Evolutionary conservation across 2,797 vertebrate species (phyloP).

Genomic region (Tokudaia tokunoshimensis): DNA sequence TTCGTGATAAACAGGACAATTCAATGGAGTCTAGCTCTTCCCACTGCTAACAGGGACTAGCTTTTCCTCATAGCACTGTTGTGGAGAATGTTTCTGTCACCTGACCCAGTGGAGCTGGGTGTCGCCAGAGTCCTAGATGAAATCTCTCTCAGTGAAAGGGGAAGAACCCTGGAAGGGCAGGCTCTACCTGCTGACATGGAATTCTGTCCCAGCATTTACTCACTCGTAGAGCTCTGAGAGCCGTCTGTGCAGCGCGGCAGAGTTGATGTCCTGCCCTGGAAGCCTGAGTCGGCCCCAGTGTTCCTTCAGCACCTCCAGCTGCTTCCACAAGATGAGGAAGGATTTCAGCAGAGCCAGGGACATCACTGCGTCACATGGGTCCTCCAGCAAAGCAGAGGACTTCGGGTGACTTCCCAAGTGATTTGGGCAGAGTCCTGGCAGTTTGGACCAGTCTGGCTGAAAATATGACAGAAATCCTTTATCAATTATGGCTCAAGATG

Average conservation of each 20-base stretch:
- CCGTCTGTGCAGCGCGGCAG: conserved; percentile 79
- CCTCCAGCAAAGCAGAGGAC: background rate
- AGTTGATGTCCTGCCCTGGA: conserved; percentile 78
- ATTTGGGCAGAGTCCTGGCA: background rate
- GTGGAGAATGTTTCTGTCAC: background rate
- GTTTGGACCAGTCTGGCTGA: conserved; percentile 65
- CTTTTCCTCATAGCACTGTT: background rate
- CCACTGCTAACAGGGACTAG: background rate
- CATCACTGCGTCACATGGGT: conserved; percentile 51
- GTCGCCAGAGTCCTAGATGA: background rate
- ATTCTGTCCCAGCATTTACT: conserved; percentile 56
- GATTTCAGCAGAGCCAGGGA: conserved; percentile 84
- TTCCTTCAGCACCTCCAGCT: conserved; percentile 90
- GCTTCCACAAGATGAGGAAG: conserved; percentile 90
- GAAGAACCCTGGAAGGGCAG: background rate
- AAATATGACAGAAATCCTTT: conserved; percentile 63
- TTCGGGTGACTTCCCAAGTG: conserved; percentile 24
- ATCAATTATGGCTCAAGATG: background rate
- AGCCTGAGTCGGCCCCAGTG: conserved; percentile 87
- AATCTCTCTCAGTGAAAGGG: background rate
- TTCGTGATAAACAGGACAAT: background rate
- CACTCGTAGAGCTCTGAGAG: conserved; percentile 89
- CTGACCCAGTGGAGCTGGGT: background rate
- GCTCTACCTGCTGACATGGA: background rate
- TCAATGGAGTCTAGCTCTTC: background rate